Conservation (phyloP, 2,113 vertebrate genomes). For the Tupaia chinensis region DNA sequence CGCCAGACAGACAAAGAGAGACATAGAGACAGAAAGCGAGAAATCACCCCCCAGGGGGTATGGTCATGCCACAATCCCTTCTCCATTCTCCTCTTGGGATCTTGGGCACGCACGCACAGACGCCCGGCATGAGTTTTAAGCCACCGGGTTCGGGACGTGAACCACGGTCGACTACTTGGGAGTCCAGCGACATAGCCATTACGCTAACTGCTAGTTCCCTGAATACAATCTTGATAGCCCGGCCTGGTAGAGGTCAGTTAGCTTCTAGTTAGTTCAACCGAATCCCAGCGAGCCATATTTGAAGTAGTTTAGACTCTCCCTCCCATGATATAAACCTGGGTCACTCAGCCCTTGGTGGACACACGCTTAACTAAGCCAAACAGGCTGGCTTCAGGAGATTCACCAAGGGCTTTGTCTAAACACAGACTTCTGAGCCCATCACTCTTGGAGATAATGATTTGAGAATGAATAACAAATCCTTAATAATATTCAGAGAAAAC, state of each 20-base stretch:
- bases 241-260: not conserved
- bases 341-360: not conserved
- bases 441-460: not conserved
- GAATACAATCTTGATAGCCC: not conserved
- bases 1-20: too few species aligned
- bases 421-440: not conserved
- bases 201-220: not conserved
- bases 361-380: not conserved
- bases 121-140: too few species aligned
- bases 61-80: too few species aligned
- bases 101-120: too few species aligned
- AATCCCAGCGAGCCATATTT: not conserved
- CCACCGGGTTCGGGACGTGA: too few species aligned
- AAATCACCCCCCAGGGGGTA: too few species aligned
- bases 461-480: not conserved
- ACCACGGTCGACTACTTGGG: too few species aligned
- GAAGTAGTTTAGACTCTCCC: not conserved
- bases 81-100: too few species aligned
- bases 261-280: not conserved
- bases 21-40: too few species aligned
- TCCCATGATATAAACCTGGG: not conserved
- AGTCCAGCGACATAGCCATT: too few species aligned
- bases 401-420: not conserved
- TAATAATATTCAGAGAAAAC: not conserved
- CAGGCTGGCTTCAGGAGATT: not conserved